Evolutionary conservation across 2,888 invertebrate genomes (phyloP).

Genomic region (Leptopilina drosophilae): DNA sequence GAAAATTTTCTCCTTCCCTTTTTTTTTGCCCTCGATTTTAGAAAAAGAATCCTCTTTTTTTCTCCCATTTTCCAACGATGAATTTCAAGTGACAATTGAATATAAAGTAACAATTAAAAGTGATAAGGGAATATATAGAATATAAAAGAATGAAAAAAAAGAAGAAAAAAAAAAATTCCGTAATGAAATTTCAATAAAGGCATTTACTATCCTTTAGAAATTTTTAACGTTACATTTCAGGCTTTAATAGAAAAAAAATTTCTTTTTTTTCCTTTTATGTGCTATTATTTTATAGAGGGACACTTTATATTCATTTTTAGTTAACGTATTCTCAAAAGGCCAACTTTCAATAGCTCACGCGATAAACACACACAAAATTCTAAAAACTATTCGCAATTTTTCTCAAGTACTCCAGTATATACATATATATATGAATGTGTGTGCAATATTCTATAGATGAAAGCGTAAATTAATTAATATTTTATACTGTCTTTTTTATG

Average conservation of each 20-base stretch:
- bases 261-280: not conserved
- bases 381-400: conserved; percentile 2
- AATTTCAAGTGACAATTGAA: not conserved
- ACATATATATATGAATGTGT: no score
- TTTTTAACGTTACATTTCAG: not conserved
- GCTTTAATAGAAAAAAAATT: conserved; percentile 3
- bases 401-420: not conserved
- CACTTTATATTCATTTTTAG: conserved; percentile 4
- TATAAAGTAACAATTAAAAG: no score
- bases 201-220: not conserved
- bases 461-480: conserved; percentile 13
- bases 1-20: not conserved
- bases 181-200: not conserved
- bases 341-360: conserved; percentile 27
- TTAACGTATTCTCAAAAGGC: not conserved
- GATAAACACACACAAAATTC: not conserved
- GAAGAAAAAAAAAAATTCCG: no score
- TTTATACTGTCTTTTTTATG: not conserved
- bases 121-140: no score
- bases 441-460: not conserved
- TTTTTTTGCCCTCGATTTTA: not conserved
- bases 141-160: no score
- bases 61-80: not conserved
- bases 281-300: not conserved
- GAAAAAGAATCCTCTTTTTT: not conserved